Evolutionary conservation across 2,888 invertebrate genomes (phyloP).

Genomic region (Pasiphila rectangulata): DNA sequence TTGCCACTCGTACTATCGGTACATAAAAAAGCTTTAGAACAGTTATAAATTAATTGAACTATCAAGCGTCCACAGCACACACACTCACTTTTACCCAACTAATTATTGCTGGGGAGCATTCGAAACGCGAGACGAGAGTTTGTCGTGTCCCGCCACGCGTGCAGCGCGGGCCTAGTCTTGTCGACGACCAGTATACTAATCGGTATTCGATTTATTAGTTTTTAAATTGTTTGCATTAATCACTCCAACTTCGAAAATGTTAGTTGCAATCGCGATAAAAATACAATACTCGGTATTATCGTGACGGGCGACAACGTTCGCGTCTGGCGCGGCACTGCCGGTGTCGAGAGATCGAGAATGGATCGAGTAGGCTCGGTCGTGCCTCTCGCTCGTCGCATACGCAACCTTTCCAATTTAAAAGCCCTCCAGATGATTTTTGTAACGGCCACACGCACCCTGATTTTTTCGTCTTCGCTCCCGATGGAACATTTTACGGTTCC

Average conservation of each 20-base stretch:
- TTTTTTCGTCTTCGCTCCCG: constrained; percentile 46
- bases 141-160: constrained; percentile 70
- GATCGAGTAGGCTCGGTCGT: constrained; percentile 44
- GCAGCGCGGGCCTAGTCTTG: constrained; percentile 42
- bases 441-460: constrained; percentile 53
- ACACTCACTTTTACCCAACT: constrained; percentile 78
- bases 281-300: constrained; percentile 37
- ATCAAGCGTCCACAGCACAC: constrained; percentile 70
- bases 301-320: constrained; percentile 52
- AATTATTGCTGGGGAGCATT: constrained; percentile 69
- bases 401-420: constrained; percentile 45
- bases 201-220: constrained; percentile 56
- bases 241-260: constrained; percentile 54
- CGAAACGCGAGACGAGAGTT: constrained; percentile 67
- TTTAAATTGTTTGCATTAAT: constrained; percentile 50
- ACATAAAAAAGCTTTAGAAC: constrained; percentile 60
- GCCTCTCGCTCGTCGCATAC: constrained; percentile 57
- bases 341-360: constrained; percentile 59
- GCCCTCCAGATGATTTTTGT: constrained; percentile 46
- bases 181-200: constrained; percentile 46
- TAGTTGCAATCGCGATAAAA: constrained; percentile 45
- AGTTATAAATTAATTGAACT: constrained; percentile 71
- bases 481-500: constrained; percentile 29
- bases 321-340: constrained; percentile 68
- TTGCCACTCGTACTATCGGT: constrained; percentile 47